Percentiles rank a stretch among this genome's conserved stretches.
Evolutionary conservation across 2,797 vertebrate species (phyloP).

Genomic region (Micromesistius poutassou): DNA sequence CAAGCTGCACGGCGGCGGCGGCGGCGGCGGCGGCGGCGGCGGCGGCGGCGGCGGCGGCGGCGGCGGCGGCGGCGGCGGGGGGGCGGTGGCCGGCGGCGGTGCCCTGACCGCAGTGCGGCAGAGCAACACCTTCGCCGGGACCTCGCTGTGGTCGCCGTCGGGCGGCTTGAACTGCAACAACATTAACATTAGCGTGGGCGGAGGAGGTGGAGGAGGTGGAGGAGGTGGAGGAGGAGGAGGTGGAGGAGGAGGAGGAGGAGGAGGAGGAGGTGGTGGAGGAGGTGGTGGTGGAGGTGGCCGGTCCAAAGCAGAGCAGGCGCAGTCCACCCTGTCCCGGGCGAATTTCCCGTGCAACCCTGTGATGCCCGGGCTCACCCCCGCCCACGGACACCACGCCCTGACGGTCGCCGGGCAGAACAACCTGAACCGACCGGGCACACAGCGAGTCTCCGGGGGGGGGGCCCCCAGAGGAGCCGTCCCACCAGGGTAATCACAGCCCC

Average conservation of each 20-base stretch:
- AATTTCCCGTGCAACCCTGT: conserved; percentile 75
- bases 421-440: conserved; percentile 89
- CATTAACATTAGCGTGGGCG: conserved; percentile 68
- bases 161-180: conserved; percentile 69
- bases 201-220: conserved; percentile 8
- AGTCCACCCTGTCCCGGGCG: conserved; percentile 57
- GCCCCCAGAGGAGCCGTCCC: conserved; percentile 82
- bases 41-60: conserved; percentile 30
- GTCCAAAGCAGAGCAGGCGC: conserved; percentile 74
- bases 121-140: conserved; percentile 85
- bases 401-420: conserved; percentile 90
- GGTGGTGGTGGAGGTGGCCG: conserved; percentile 39
- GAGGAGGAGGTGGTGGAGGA: conserved; percentile 31
- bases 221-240: conserved; percentile 45
- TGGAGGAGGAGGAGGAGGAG: conserved; percentile 39
- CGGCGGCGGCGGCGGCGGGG: conserved; percentile 32
- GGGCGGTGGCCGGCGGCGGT: conserved; percentile 26
- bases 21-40: conserved; percentile 7
- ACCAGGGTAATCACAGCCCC: conserved; percentile 82
- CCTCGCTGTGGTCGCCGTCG: conserved; percentile 78
- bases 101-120: conserved; percentile 74
- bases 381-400: conserved; percentile 68
- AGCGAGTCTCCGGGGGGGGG: conserved; percentile 75
- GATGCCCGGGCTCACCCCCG: conserved; percentile 64
- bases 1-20: conserved; percentile 71